These are phyloP conservation scores for Pterostichus madidus DNA, from an alignment of 2,888 invertebrate species.

Conservation along the genomic window DNA sequence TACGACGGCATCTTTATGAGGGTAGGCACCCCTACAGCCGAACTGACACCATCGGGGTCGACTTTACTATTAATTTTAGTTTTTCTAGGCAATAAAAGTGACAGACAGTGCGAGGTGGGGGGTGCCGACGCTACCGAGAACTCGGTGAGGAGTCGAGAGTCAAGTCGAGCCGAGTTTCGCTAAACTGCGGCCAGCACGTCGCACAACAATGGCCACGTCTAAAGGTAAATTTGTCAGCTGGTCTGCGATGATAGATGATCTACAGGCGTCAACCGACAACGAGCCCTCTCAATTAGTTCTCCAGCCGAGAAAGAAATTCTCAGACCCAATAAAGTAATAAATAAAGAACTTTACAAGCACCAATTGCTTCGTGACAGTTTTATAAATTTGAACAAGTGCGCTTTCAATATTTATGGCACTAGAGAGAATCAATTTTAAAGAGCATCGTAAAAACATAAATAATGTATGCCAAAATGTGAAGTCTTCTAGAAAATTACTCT, in stretches of 20 bases:
- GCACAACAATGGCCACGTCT: constrained; percentile 54
- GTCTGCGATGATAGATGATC: constrained; percentile 69
- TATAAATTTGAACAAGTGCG: constrained; percentile 59
- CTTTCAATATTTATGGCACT: constrained; percentile 50
- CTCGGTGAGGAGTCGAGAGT: constrained; percentile 25
- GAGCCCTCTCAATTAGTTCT: constrained; percentile 63
- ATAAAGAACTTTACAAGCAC: constrained; percentile 36
- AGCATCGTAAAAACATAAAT: constrained; percentile 54
- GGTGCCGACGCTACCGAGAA: constrained; percentile 50
- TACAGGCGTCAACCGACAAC: constrained; percentile 67
- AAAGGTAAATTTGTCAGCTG: constrained; percentile 70
- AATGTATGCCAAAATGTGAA: constrained; percentile 48
- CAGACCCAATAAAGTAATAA: constrained; percentile 56
- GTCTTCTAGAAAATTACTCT: constrained; percentile 54
- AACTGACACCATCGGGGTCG: constrained; percentile 66
- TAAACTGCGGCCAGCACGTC: constrained; percentile 22
- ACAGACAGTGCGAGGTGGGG: constrained; percentile 67
- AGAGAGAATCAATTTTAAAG: constrained; percentile 60
- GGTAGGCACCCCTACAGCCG: constrained; percentile 64
- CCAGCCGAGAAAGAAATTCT: constrained; percentile 38
- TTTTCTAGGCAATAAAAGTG: constrained; percentile 70
- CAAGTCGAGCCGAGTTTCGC: constrained; percentile 22
- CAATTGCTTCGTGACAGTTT: constrained; percentile 50
- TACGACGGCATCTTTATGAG: constrained; percentile 66
- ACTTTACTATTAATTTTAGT: constrained; percentile 69